A percentile compares a stretch with the other conserved stretches of the same genome.
These are phyloP conservation scores for Hypercompe scribonia DNA, from an alignment of 2,888 invertebrate genomes.

Conservation along the genomic window DNA sequence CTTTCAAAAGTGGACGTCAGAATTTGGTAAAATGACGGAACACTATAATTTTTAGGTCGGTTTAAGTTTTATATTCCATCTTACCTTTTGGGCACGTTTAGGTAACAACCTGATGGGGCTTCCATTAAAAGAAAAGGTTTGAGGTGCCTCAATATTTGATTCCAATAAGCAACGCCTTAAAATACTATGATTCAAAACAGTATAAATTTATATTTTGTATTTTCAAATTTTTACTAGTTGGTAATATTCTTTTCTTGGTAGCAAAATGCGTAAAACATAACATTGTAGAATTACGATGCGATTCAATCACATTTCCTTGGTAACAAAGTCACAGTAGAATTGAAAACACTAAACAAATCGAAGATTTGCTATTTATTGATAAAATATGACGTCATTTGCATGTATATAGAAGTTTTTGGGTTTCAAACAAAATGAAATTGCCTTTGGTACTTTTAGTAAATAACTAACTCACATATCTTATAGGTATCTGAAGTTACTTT, in stretches of 20 bases:
- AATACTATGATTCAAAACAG: not conserved
- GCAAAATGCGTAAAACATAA: slow-evolving; percentile 32
- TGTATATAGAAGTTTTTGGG: not conserved
- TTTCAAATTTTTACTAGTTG: not conserved
- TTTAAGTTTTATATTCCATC: too few species aligned
- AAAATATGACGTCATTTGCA: slow-evolving; percentile 6
- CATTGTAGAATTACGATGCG: slow-evolving; percentile 38
- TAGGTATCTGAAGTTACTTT: not conserved
- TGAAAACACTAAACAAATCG: slow-evolving; percentile 23
- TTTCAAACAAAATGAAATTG: not conserved
- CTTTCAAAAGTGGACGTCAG: too few species aligned
- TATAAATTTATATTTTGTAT: not conserved
- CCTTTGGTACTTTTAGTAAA: not conserved
- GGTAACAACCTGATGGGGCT: not conserved
- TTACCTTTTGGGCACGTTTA: too few species aligned
- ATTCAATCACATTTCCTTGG: slow-evolving; percentile 29
- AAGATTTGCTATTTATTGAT: slow-evolving; percentile 32
- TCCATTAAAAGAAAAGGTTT: not conserved
- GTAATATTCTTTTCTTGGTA: slow-evolving; percentile 13
- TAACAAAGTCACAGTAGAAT: slow-evolving; percentile 40
- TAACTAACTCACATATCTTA: not conserved
- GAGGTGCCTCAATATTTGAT: not conserved
- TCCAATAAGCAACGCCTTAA: not conserved
- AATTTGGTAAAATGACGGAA: not conserved
- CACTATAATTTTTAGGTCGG: too few species aligned